Evolutionary conservation across 1,140 invertebrate genomes (phyloP).

Genomic region (Tribolium madens): DNA sequence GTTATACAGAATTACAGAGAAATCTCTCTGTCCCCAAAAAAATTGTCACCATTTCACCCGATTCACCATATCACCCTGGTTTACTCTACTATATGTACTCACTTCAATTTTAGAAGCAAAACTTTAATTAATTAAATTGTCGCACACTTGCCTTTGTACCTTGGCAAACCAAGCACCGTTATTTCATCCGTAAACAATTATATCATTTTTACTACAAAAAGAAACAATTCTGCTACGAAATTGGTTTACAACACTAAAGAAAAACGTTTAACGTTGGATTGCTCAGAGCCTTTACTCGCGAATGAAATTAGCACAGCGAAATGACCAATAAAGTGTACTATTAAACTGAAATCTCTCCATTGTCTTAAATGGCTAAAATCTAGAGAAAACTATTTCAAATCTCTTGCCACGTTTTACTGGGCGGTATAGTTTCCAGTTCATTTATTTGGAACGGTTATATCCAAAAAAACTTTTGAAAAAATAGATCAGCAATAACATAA

Average conservation of each 20-base stretch:
- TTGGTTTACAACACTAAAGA: neutral
- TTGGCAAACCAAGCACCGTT: neutral
- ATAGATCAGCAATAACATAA: neutral
- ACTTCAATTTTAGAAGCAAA: neutral
- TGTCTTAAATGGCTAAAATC: slow-evolving; percentile 1
- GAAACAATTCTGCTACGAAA: neutral
- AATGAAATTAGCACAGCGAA: slow-evolving; percentile 7
- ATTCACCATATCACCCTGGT: too few relatives aligned
- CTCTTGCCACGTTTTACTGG: neutral
- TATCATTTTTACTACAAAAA: neutral
- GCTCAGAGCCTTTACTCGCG: neutral
- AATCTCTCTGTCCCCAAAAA: too few relatives aligned
- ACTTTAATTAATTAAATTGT: slow-evolving; percentile 35
- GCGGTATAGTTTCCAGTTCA: neutral
- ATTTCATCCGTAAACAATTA: slow-evolving; percentile 4
- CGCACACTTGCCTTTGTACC: neutral
- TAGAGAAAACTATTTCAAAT: slow-evolving; percentile 18
- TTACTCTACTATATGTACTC: too few relatives aligned
- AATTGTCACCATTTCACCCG: too few relatives aligned
- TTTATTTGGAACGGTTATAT: neutral
- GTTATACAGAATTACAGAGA: too few relatives aligned
- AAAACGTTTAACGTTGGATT: neutral
- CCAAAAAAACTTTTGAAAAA: neutral
- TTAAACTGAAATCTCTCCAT: slow-evolving; percentile 8
- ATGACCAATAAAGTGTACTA: slow-evolving; percentile 11